Evolutionary conservation across 2,797 vertebrate species (phyloP).

Genomic region (Loris lydekkerianus): DNA sequence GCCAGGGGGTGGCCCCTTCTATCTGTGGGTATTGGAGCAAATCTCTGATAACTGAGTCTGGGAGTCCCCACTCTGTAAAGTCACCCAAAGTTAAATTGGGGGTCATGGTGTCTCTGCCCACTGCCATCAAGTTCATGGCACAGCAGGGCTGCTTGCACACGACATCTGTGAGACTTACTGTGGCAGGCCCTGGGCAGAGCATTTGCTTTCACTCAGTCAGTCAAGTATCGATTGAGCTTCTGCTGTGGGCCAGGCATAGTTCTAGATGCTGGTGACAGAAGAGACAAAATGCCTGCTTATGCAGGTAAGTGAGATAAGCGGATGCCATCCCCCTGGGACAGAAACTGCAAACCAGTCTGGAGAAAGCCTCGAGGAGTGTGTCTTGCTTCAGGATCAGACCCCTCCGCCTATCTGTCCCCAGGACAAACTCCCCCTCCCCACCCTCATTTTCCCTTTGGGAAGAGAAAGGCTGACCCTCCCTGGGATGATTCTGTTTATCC

Average conservation of each 20-base stretch:
- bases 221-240: fast-evolving
- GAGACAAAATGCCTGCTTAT: fast-evolving
- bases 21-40: background rate
- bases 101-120: background rate
- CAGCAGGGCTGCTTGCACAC: fast-evolving
- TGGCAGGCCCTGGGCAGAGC: background rate
- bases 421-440: no score
- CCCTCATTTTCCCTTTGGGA: background rate
- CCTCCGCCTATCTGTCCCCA: background rate
- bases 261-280: background rate
- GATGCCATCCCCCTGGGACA: background rate
- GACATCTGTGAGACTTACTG: background rate
- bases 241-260: background rate
- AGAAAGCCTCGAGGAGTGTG: background rate
- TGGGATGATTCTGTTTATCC: slow-evolving; percentile 9
- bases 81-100: background rate
- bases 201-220: background rate
- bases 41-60: background rate
- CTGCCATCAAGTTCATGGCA: background rate
- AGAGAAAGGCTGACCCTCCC: background rate
- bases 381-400: background rate
- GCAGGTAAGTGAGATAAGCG: background rate
- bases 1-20: background rate
- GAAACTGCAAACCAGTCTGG: background rate
- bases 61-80: background rate